Percentiles rank a stretch among this genome's conserved stretches.
These are phyloP conservation scores for Drosophila repleta DNA, from an alignment of 1,140 invertebrate species.

Conservation along the genomic window DNA sequence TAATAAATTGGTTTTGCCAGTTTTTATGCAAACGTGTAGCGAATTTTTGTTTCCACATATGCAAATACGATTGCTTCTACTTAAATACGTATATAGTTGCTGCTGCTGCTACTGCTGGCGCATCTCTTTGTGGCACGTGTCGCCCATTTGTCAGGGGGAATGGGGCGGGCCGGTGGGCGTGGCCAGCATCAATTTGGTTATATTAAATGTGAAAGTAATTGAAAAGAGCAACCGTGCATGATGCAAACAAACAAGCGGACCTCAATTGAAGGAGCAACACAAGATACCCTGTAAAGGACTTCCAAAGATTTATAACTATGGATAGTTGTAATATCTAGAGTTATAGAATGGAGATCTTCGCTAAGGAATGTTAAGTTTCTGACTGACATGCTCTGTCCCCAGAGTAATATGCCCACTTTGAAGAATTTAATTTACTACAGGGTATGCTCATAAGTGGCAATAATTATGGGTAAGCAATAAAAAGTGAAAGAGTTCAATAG, in stretches of 20 bases:
- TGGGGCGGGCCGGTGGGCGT: background rate
- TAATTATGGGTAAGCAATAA: background rate
- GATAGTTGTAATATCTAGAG: too few relatives aligned
- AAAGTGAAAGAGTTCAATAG: too few relatives aligned
- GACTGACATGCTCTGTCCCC: too few relatives aligned
- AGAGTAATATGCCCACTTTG: too few relatives aligned
- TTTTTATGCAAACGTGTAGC: constrained; percentile 35
- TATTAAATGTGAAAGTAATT: constrained; percentile 33
- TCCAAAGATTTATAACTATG: too few relatives aligned
- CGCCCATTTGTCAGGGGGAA: constrained; percentile 1
- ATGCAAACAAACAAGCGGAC: background rate
- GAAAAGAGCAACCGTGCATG: constrained; percentile 24
- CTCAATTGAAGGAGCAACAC: background rate
- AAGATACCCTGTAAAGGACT: background rate
- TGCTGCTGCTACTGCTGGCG: background rate
- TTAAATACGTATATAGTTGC: background rate
- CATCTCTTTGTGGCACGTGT: constrained; percentile 1
- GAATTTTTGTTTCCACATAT: constrained; percentile 19
- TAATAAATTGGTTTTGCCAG: constrained; percentile 47
- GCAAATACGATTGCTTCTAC: background rate
- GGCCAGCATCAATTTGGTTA: constrained; percentile 11
- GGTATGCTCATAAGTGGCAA: background rate
- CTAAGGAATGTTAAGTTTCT: too few relatives aligned
- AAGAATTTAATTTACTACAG: background rate
- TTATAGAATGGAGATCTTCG: too few relatives aligned